Evolutionary conservation across 2,888 invertebrate species (phyloP).

Genomic region (Plebejus anna): DNA sequence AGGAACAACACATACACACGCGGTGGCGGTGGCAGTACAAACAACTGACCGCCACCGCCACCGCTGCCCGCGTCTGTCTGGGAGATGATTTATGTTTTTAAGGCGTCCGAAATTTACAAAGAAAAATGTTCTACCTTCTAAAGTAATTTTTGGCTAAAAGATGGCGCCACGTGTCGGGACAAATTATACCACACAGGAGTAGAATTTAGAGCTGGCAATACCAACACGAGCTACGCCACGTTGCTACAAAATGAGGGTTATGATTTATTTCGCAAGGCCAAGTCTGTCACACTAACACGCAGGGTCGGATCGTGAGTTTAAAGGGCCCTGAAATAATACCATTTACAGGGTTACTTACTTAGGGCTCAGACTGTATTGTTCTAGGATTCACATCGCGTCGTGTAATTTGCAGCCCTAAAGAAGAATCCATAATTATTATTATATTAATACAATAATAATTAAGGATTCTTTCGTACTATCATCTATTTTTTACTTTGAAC

Average conservation of each 20-base stretch:
- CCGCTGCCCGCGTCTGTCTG: too few species aligned
- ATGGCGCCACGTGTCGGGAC: background rate
- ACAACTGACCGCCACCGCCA: too few species aligned
- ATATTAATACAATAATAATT: too few species aligned
- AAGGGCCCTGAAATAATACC: background rate
- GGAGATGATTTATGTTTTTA: background rate
- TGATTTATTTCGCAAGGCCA: constrained; percentile 6
- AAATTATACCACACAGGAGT: background rate
- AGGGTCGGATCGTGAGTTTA: background rate
- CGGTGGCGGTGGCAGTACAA: too few species aligned
- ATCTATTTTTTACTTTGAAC: background rate
- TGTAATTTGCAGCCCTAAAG: too few species aligned
- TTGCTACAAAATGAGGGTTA: constrained; percentile 17
- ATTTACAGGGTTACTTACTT: too few species aligned
- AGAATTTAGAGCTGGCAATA: constrained; percentile 17
- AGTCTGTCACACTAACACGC: constrained; percentile 22
- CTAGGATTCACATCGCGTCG: background rate
- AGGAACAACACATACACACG: too few species aligned
- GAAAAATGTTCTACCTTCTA: background rate
- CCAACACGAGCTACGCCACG: constrained; percentile 7
- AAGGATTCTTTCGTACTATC: background rate
- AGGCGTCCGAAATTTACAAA: background rate
- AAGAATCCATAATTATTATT: too few species aligned
- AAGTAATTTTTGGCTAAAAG: background rate
- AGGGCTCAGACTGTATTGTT: background rate